Evolutionary conservation across 1,140 invertebrate genomes (phyloP), one percentile per base, ranked within the genome.

Genomic region (Drosophila triauraria): DNA sequence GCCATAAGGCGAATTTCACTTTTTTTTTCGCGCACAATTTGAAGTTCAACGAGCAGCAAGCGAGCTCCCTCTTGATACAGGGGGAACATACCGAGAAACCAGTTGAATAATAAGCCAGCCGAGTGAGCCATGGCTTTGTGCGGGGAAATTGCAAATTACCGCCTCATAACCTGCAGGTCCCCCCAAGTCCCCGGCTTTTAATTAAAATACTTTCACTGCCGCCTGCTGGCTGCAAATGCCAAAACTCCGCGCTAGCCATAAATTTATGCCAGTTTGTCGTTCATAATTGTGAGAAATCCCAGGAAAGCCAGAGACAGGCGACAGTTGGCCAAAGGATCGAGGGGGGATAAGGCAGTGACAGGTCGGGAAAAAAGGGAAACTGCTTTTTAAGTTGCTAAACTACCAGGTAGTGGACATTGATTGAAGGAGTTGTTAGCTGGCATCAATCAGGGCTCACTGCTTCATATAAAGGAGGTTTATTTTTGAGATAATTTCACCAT

Each of bases 181-280:
- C 67, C 47, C 38, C 44, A 57, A 54, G 67, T 76, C 43, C 50
- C 25, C 50, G 62, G 65, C 65, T 77, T 80, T 85, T 71, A 81
- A 91, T 88, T 88, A 90, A 81, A 85, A 85, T 85, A 88, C 84
- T 88, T 88, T 88, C 84, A 88, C 84, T 88, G 71, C 58, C 79
- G 72, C 58, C 83, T 78, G 58, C 57, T 80, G 59, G 53, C 59
- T 56, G 57, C 56, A 70, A 83, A 80, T 77, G 54, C 61, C 81
- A 57, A 70, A 59, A 59, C 38, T 47, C 47, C 40, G 15, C 32
- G 54, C 50, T 43, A 42, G 67, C 57, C 77, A 80, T 78, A 78
- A 78, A 78, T 78, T 69, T 71, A 47, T 75, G 61, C 75, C 50
- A 50, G 46, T 51, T 65, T 69, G 80, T 80, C 44, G 67, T 65